Base-by-base conservation (phyloP, 2,113 vertebrate genomes). In the Syrmaticus mikado region DNA sequence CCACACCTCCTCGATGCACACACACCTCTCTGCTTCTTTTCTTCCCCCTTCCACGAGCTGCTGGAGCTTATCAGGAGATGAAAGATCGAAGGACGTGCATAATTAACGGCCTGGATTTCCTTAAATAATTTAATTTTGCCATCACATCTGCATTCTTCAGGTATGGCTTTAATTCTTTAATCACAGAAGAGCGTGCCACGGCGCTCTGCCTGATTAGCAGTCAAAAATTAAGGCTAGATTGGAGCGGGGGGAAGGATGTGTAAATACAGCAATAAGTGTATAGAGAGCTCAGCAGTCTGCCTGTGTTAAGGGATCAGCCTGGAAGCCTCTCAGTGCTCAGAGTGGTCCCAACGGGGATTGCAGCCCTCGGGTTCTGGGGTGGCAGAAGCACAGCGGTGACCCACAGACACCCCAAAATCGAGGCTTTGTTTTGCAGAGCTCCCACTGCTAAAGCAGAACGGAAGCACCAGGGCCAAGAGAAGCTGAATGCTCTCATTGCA, bases 91-190 rank as follows among this genome's bases (percentile, higher is more conserved):
- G 83, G 93, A 90, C 88, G 41, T 76, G 85, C 93, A 94, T 92
- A 93, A 94, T 92, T 83, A 95, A 96, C 93, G 52, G 85, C 46
- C 84, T 81, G 36, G 70, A 45, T 65, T 78, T 93, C 80, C 85
- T 87, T 81, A 89, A 93, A 94, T 92, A 74, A 93, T 81, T 88
- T 78, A 81, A 78, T 84, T 94, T 94, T 66, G 72, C 80, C 67
- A 28, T 75, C 40, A 27, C 85, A 74, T 91, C 77, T 81, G 85
- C 88, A 86, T 95, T 94, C 82, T 50, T 55, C 90, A 94, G 92
- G 92, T 95, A 86, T 3, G 43, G 83, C 65, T 91, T 89, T 94
- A 95, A 93, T 96, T 95, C 91, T 84, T 89, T 91, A 95, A 96
- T 95, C 94, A 93, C 68, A 89, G 65, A 68, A 61, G 75, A 93